phyloP scores from a whole-genome alignment of 2,113 vertebrate genomes.

The Scartelaos histophorus region DNA sequence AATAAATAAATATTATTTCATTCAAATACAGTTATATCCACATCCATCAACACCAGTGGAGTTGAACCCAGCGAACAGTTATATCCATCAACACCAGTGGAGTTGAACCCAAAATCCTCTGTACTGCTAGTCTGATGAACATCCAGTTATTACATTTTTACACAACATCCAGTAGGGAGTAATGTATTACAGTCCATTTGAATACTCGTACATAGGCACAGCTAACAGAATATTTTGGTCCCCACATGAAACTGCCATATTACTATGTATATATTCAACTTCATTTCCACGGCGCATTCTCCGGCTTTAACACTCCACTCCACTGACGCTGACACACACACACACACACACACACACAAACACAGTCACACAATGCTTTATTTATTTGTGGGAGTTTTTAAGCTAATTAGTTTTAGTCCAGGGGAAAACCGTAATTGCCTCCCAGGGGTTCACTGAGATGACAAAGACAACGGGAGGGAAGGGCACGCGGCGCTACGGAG shows the following conservation, averaged over 20 bases:
- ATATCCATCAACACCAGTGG: background rate
- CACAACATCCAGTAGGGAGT: background rate
- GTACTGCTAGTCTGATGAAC: background rate
- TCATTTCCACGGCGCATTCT: slow-evolving; percentile 60
- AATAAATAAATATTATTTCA: too few species aligned
- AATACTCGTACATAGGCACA: background rate
- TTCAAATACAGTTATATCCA: too few species aligned
- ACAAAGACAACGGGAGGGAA: slow-evolving; percentile 55
- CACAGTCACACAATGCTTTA: slow-evolving; percentile 56
- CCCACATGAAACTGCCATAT: slow-evolving; percentile 55
- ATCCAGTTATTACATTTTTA: background rate
- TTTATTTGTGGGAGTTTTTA: slow-evolving; percentile 78
- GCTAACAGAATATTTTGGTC: slow-evolving; percentile 15
- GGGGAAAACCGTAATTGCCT: slow-evolving; percentile 80
- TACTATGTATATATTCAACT: slow-evolving; percentile 73
- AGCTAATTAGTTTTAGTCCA: slow-evolving; percentile 79
- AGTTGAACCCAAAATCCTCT: background rate
- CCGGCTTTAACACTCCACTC: slow-evolving; percentile 29
- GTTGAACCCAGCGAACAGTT: too few species aligned
- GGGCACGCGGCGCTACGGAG: slow-evolving; percentile 23
- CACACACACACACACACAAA: slow-evolving; percentile 5
- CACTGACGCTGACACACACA: slow-evolving; percentile 18
- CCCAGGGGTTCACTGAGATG: slow-evolving; percentile 71
- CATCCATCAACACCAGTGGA: too few species aligned
- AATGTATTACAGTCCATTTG: background rate